Percentiles rank a stretch among this genome's conserved stretches.
Conservation (phyloP, 2,888 invertebrate genomes). For the Oscheius sp. region DNA sequence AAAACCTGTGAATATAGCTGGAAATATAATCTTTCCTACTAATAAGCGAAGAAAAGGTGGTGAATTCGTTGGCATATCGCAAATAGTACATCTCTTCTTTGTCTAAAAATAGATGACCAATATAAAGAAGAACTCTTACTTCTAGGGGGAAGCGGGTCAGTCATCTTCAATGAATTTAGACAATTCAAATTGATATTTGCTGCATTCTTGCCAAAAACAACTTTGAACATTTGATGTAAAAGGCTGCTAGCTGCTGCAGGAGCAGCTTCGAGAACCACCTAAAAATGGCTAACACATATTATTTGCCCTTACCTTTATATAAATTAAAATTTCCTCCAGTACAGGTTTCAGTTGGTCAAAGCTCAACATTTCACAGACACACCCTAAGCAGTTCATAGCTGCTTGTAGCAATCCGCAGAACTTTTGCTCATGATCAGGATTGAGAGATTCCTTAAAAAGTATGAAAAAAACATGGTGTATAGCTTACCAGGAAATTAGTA, state of each 20-base stretch:
- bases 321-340: conserved; percentile 34
- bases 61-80: conserved; percentile 49
- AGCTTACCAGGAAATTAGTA: conserved; percentile 48
- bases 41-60: conserved; percentile 48
- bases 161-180: conserved; percentile 35
- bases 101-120: conserved; percentile 29
- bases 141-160: conserved; percentile 32
- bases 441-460: conserved; percentile 8
- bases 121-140: background rate
- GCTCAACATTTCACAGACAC: conserved; percentile 33
- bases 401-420: conserved; percentile 15
- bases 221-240: conserved; percentile 55
- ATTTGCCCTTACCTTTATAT: conserved; percentile 32
- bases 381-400: conserved; percentile 31
- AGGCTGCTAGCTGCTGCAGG: conserved; percentile 39
- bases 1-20: conserved; percentile 30
- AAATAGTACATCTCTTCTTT: conserved; percentile 48
- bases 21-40: conserved; percentile 44
- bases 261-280: conserved; percentile 42
- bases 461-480: background rate
- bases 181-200: conserved; percentile 41
- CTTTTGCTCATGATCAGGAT: conserved; percentile 24
- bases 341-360: conserved; percentile 26
- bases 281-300: background rate
- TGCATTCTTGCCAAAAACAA: conserved; percentile 54